Evolutionary conservation across 2,113 vertebrate genomes (phyloP).

Genomic region (Eudorcas thomsonii): DNA sequence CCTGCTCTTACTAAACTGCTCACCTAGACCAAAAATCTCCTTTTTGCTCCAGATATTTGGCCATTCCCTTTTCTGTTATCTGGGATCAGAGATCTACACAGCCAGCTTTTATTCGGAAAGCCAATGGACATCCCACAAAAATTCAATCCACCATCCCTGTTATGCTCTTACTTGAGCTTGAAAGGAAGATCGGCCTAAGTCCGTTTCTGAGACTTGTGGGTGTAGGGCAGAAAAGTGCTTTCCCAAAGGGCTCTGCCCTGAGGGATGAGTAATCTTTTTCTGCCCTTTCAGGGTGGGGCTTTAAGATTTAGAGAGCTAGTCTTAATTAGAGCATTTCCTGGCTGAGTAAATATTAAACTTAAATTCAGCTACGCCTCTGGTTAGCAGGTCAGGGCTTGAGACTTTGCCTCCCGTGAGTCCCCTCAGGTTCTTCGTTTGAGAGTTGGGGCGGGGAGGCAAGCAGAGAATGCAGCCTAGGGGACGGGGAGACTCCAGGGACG

Average conservation of each 20-base stretch:
- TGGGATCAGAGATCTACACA: background rate
- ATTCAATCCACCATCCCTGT: background rate
- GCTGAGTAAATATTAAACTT: slow-evolving; percentile 64
- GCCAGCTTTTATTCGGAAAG: background rate
- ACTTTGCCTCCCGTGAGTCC: background rate
- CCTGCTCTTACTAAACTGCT: background rate
- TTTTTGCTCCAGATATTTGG: background rate
- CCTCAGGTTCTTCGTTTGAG: background rate
- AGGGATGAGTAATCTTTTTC: background rate
- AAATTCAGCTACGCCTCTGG: slow-evolving; percentile 27
- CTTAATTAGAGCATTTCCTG: slow-evolving; percentile 58
- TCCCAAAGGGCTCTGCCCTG: background rate
- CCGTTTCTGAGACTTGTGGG: background rate
- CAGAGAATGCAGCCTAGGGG: background rate
- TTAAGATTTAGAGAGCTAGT: slow-evolving; percentile 48
- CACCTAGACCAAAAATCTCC: background rate
- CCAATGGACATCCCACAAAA: background rate
- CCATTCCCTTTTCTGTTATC: background rate
- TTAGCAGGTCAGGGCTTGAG: slow-evolving; percentile 51
- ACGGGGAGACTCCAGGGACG: background rate
- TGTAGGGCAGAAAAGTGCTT: background rate
- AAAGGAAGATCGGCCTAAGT: background rate
- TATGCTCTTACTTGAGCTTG: background rate
- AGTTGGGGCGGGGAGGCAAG: background rate
- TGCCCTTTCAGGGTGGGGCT: slow-evolving; percentile 12